phyloP scores from a whole-genome alignment of 2,113 vertebrate genomes.

The Calyptommatus sinebrachiatus region DNA sequence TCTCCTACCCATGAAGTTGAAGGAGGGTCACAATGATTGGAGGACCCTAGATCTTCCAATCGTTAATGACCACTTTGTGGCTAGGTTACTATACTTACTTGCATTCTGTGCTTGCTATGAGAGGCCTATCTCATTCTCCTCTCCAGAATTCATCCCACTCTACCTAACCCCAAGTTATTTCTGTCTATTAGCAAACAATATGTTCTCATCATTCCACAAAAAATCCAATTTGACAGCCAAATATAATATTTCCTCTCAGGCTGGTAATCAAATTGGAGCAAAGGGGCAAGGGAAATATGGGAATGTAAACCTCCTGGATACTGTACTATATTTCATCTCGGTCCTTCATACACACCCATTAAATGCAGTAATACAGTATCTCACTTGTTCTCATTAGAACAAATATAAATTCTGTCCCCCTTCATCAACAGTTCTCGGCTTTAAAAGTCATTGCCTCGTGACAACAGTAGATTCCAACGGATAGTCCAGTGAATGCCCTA shows the following conservation, averaged over 20 bases:
- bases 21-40: too few relatives aligned
- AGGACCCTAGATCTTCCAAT: too few relatives aligned
- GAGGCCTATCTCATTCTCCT: too few relatives aligned
- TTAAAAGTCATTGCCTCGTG: conserved; percentile 42
- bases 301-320: conserved; percentile 7
- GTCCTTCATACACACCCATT: background rate
- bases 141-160: too few relatives aligned
- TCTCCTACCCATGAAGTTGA: too few relatives aligned
- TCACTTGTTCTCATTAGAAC: background rate
- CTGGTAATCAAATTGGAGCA: background rate
- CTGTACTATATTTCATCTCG: background rate
- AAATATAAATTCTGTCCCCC: conserved; percentile 4
- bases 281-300: background rate
- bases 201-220: conserved; percentile 12
- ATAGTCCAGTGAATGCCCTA: conserved; percentile 58
- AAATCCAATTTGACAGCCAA: conserved; percentile 41
- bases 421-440: conserved; percentile 2
- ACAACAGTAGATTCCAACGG: conserved; percentile 49
- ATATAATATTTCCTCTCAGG: conserved; percentile 41
- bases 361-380: conserved; percentile 8
- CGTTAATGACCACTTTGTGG: too few relatives aligned
- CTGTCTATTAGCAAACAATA: background rate
- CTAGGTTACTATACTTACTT: too few relatives aligned
- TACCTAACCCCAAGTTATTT: background rate
- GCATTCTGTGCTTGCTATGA: too few relatives aligned